A percentile compares a stretch with the other conserved stretches of the same genome.
These are phyloP conservation scores for Crotalus horridus DNA, from an alignment of 2,113 vertebrate species.

Conservation along the genomic window DNA sequence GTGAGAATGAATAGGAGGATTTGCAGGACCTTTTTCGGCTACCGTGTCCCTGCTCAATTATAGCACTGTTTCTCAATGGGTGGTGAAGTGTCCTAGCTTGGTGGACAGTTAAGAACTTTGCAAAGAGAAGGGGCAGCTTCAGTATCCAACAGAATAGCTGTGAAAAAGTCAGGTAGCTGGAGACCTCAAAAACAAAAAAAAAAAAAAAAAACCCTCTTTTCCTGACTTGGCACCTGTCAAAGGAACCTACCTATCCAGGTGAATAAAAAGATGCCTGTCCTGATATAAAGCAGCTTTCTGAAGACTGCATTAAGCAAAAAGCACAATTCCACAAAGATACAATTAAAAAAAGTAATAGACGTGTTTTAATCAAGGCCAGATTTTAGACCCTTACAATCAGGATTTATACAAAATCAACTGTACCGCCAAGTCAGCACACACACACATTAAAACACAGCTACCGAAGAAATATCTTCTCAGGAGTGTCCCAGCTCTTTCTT, in stretches of 20 bases:
- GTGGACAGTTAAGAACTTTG: background rate
- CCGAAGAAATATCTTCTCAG: slow-evolving; percentile 44
- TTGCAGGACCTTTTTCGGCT: background rate
- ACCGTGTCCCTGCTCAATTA: background rate
- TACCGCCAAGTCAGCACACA: slow-evolving; percentile 43
- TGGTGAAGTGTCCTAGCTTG: background rate
- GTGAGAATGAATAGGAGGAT: background rate
- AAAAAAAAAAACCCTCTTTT: background rate
- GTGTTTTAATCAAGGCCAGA: slow-evolving; percentile 59
- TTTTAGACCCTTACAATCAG: slow-evolving; percentile 5
- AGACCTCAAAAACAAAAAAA: background rate
- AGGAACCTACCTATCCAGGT: background rate
- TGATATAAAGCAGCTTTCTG: background rate
- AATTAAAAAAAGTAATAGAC: slow-evolving; percentile 11
- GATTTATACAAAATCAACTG: slow-evolving; percentile 65
- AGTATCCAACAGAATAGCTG: background rate
- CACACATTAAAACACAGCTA: slow-evolving; percentile 25
- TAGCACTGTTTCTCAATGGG: background rate
- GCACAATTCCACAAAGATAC: slow-evolving; percentile 30
- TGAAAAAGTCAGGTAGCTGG: background rate
- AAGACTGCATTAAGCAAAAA: background rate
- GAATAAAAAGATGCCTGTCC: background rate
- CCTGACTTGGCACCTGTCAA: background rate
- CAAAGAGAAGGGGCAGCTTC: background rate
- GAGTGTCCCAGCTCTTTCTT: slow-evolving; percentile 5